phyloP scores from a whole-genome alignment of 2,888 invertebrate species.

The Drosophila paramelanica region DNA sequence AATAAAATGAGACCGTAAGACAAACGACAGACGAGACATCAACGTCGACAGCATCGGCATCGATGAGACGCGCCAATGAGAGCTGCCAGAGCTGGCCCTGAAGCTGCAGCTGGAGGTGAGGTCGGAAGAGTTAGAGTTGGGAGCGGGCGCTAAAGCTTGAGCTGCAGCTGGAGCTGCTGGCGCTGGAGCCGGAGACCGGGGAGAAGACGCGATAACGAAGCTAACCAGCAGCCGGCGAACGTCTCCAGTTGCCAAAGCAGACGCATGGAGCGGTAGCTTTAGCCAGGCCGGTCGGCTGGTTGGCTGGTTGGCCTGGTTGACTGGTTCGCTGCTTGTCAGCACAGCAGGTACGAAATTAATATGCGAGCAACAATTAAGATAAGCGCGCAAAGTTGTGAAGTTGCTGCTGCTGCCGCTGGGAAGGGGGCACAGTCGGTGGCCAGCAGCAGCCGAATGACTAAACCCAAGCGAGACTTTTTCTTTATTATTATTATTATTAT shows the following conservation, averaged over 20 bases:
- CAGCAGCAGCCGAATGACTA: slow-evolving; percentile 64
- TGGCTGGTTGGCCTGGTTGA: slow-evolving; percentile 20
- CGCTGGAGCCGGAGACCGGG: slow-evolving; percentile 3
- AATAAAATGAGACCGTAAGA: slow-evolving; percentile 69
- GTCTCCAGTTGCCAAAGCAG: slow-evolving; percentile 29
- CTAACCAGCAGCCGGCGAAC: slow-evolving; percentile 20
- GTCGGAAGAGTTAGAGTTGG: not conserved
- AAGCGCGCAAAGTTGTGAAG: slow-evolving; percentile 79
- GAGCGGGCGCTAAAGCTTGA: slow-evolving; percentile 7
- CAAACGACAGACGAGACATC: slow-evolving; percentile 45
- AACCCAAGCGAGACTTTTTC: slow-evolving; percentile 38
- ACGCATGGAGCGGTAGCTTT: slow-evolving; percentile 34
- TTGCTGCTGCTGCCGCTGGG: slow-evolving; percentile 59
- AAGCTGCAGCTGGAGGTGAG: not conserved
- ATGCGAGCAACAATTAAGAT: slow-evolving; percentile 84
- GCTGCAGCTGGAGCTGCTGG: not conserved
- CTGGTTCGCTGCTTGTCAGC: slow-evolving; percentile 68
- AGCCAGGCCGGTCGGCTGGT: slow-evolving; percentile 14
- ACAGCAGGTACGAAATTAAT: slow-evolving; percentile 83
- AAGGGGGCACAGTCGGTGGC: slow-evolving; percentile 75
- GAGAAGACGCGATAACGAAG: slow-evolving; percentile 46
- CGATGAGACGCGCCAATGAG: slow-evolving; percentile 38
- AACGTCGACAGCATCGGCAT: slow-evolving; percentile 34
- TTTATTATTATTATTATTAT: not conserved
- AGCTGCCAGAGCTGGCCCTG: slow-evolving; percentile 22